A percentile compares a stretch with the other conserved stretches of the same genome.
These are phyloP conservation scores for Helobdella robusta DNA, from an alignment of 2,888 invertebrate species.

Conservation along the genomic window DNA sequence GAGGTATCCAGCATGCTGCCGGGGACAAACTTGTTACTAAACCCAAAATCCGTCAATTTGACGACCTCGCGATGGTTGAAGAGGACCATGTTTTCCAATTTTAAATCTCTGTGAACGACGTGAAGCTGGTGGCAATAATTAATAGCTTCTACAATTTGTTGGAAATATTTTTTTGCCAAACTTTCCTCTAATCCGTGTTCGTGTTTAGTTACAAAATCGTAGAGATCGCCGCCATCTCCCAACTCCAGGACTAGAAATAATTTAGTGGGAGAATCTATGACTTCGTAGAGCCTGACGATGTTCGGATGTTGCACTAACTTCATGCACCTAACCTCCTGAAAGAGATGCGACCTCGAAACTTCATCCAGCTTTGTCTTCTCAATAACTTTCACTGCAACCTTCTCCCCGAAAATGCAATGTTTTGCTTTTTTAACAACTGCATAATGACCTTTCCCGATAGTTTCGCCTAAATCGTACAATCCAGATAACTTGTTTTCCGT, in stretches of 20 bases:
- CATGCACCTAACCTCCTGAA: constrained; percentile 77
- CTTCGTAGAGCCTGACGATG: constrained; percentile 93
- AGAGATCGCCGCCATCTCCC: constrained; percentile 95
- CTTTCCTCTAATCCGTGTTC: constrained; percentile 63
- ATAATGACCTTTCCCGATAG: constrained; percentile 94
- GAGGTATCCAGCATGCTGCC: constrained; percentile 94
- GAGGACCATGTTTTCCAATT: constrained; percentile 98
- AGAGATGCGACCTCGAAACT: constrained; percentile 81
- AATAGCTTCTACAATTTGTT: constrained; percentile 90
- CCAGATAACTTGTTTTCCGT: constrained; percentile 54
- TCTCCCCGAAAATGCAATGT: constrained; percentile 97
- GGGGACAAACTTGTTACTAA: constrained; percentile 76
- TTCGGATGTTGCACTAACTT: constrained; percentile 98
- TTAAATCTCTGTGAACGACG: constrained; percentile 81
- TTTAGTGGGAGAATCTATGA: constrained; percentile 97
- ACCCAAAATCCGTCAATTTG: constrained; percentile 93
- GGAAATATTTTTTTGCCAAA: constrained; percentile 69
- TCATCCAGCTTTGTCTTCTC: constrained; percentile 96
- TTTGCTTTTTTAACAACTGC: constrained; percentile 93
- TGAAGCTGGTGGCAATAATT: constrained; percentile 88
- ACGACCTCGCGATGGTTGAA: constrained; percentile 92
- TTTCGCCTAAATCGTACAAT: constrained; percentile 91
- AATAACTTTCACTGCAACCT: constrained; percentile 92
- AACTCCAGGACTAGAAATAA: constrained; percentile 77
- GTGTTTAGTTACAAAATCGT: constrained; percentile 94